Base-by-base conservation (phyloP, 1,140 invertebrate genomes). In the Drosophila lacteicornis region DNA sequence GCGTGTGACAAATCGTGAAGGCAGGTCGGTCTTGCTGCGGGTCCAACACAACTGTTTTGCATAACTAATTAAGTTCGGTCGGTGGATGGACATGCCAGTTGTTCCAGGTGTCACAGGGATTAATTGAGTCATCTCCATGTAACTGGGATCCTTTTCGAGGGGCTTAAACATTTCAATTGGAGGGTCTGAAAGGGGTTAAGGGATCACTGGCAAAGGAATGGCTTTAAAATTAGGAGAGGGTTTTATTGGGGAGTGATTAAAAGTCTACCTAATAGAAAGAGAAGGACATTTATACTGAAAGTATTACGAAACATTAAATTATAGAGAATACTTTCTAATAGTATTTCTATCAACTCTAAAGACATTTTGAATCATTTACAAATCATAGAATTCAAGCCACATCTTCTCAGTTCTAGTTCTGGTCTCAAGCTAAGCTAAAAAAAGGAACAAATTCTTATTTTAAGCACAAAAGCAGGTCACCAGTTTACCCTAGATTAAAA, bases 1-100 rank as follows among this genome's bases (percentile, higher is more conserved):
- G 86, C 70, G 70, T 90, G 85, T 80, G 85, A 90, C 85, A 90
- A 85, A 85, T 90, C 86, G 79, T 90, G 58, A 69, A 33, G 43
- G 74, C 78, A 85, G 63, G 19, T 40, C 53, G 15, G 17, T 25
- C 22, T 25, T 25, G 19, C 33, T 55, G 33, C 33, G 51, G 51
- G 22, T 40, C 38, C 27, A 42, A 67, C 62, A 61, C 62, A 61
- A 70, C 42, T 75, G 40, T 57, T 70, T 66, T 73, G 76, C 75
- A 75, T 82, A 76, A 50, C 82, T 87, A 87, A 85, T 86, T 85
- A 79, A 60, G 79, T 69, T 56, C 65, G 55, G 40, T 65, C 46
- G 78, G 55, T 12, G 42, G 69, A 59, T 71, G 66, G 68, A 73
- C 69, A 73, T 19, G 68, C 6, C 43, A 42, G 45, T 63, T 25